Percentiles rank a stretch among this genome's conserved stretches.
phyloP scores from a whole-genome alignment of 2,113 vertebrate species.

The Cynocephalus volans region DNA sequence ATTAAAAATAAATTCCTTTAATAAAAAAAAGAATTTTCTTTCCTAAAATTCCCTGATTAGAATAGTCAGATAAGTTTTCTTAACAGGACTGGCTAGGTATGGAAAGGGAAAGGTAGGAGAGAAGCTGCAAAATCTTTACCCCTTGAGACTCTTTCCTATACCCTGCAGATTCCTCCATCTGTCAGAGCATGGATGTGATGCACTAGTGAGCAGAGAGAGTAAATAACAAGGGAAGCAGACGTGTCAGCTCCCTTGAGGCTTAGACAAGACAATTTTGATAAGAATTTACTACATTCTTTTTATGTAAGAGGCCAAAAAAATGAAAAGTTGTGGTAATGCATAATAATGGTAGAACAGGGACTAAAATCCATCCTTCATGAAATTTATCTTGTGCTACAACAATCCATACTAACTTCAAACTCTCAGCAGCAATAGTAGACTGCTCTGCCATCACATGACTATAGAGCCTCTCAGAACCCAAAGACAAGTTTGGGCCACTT shows the following conservation, averaged over 20 bases:
- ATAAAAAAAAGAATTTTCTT: no score
- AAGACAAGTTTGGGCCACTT: not conserved
- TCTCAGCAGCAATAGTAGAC: not conserved
- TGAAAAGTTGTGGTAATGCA: not conserved
- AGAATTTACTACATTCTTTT: not conserved
- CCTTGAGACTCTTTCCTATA: not conserved
- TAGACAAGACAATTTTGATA: not conserved
- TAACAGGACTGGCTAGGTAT: not conserved
- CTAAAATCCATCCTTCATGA: not conserved
- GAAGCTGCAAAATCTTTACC: not conserved
- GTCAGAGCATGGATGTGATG: not conserved
- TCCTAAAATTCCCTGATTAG: not conserved
- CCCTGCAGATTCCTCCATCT: not conserved
- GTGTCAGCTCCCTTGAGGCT: not conserved
- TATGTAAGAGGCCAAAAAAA: not conserved
- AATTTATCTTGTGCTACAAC: not conserved
- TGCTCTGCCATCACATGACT: not conserved
- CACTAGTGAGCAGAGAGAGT: not conserved
- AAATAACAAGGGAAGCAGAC: not conserved
- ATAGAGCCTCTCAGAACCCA: not conserved
- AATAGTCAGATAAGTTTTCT: slow-evolving; percentile 10
- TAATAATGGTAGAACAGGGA: not conserved
- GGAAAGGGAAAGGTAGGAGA: not conserved
- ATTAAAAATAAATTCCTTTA: no score
- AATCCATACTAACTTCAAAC: not conserved